Base-by-base conservation (phyloP, 2,797 vertebrate species). In the Chaenodraco wilsoni region DNA sequence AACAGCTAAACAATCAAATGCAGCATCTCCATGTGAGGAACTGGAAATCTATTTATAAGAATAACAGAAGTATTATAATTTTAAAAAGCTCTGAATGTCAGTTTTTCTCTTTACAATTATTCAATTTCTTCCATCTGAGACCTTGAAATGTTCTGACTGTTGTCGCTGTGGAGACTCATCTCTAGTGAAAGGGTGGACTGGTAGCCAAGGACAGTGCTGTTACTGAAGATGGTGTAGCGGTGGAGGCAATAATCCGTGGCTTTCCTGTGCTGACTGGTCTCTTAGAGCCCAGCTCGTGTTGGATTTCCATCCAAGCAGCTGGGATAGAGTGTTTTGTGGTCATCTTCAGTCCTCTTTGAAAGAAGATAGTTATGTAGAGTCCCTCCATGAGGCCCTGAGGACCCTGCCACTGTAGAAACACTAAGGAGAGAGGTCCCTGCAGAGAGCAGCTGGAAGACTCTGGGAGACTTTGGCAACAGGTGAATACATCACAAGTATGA, bases 301-400 rank as follows among this genome's bases (percentile, higher is more conserved):
- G 81, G 83, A 83, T 94, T 94, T 93, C 90, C 43, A 33, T 76
- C 46, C 72, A 80, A 88, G 86, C 92, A 93, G 90, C 90, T 93
- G 90, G 85, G 61, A 54, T 43, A 48, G 74, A 78, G 79, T 84
- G 76, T 83, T 88, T 72, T 82, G 74, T 81, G 74, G 80, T 89
- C 84, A 70, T 86, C 63, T 89, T 86, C 79, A 72, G 67, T 84
- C 71, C 37, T 83, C 86, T 89, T 88, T 94, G 87, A 92, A 93
- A 94, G 87, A 66, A 69, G 87, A 94, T 88, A 88, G 87, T 83
- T 70, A 60, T 77, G 72, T 65, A 44, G 57, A 85, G 88, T 84
- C 80, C 74, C 69, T 84, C 85, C 83, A 51, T 82, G 81, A 87
- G 90, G 88, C 88, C 85, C 85, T 23, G 67, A 80, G 81, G 79